Evolutionary conservation across 2,113 vertebrate genomes (phyloP), one percentile per base, ranked within the genome.

Genomic region (Motacilla tschutschensis): DNA sequence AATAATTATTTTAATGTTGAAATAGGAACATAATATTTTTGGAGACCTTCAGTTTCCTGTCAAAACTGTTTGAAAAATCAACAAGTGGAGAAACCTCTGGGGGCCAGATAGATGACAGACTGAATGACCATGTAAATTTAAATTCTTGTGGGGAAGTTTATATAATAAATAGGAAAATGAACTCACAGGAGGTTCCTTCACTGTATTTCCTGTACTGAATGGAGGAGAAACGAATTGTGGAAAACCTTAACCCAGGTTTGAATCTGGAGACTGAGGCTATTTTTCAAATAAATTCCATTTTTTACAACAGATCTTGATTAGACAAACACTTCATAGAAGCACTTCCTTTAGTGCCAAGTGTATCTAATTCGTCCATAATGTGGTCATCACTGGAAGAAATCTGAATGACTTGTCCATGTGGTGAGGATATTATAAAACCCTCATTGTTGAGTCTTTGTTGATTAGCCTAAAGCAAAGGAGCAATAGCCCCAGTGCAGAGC

Each of bases 51-150:
- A 46, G 53, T 54, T 80, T 83, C 78, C 58, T 67, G 78, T 92
- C 73, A 85, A 80, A 88, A 22, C 54, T 59, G 28, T 43, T 35
- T 75, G 73, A 87, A 91, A 91, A 78, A 74, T 77, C 58, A 90
- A 41, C 77, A 81, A 48, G 62, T 80, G 46, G 60, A 63, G 40
- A 71, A 92, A 26, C 83, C 77, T 62, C 5, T 33, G 28, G 74
- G 38, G 53, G 25, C 50, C 51, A 70, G 40, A 53, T 11, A 51
- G 62, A 74, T 78, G 83, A 85, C 70, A 89, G 83, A 17, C 16
- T 53, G 57, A 91, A 88, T 71, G 29, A 73, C 46, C 36, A 53
- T 5, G 2, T 89, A 85, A 89, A 92, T 85, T 76, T 78, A 35
- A 64, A 63, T 80, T 92, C 62, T 63, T 51, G 33, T 33, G 46